Percentiles rank a stretch among this genome's conserved stretches.
Evolutionary conservation across 2,113 vertebrate species (phyloP).

Genomic region (Xiphias gladius): DNA sequence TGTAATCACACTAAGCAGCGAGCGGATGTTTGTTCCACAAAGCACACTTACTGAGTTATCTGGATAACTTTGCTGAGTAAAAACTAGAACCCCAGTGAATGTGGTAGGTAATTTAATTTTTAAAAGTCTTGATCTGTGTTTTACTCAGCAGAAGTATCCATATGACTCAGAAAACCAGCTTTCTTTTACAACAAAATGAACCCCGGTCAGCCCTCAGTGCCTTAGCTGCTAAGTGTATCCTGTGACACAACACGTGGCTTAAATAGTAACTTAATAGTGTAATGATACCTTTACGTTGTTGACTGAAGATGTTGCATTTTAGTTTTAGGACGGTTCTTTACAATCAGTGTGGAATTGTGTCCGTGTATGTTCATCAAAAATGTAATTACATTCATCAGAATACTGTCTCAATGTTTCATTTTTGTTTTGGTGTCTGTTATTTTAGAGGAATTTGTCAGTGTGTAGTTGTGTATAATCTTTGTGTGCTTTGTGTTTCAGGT

Average conservation of each 20-base stretch:
- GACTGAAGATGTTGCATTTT: background rate
- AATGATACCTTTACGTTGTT: background rate
- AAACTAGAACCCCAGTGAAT: background rate
- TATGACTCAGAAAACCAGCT: background rate
- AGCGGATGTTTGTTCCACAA: background rate
- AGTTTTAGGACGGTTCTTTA: background rate
- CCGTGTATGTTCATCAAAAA: background rate
- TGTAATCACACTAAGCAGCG: background rate
- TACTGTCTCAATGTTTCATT: background rate
- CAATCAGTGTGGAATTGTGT: background rate
- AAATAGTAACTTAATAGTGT: background rate
- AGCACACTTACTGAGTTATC: background rate
- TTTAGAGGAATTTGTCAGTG: background rate
- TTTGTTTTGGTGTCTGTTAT: background rate
- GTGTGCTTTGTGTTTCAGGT: slow-evolving; percentile 69
- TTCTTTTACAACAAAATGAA: background rate
- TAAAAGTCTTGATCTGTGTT: background rate
- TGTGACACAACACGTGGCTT: background rate
- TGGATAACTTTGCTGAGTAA: background rate
- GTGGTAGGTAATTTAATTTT: background rate
- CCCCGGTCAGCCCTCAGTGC: background rate
- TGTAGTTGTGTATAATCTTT: background rate
- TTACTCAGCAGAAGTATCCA: background rate
- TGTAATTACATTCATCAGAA: background rate
- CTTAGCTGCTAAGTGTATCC: too few species aligned